phyloP scores from a whole-genome alignment of 1,140 invertebrate genomes.

The Piezodorus guildinii region DNA sequence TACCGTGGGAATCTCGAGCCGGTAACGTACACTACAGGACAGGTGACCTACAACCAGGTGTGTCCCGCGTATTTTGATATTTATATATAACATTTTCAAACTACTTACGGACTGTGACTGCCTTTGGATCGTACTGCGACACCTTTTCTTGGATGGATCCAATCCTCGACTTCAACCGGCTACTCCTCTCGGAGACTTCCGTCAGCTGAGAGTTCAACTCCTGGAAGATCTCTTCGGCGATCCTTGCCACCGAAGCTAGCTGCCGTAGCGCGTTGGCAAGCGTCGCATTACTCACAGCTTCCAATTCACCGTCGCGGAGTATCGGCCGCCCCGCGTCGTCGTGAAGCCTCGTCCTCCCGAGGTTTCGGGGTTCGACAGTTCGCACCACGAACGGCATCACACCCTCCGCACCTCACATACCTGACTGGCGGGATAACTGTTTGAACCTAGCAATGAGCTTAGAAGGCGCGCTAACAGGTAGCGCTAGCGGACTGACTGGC shows the following conservation, averaged over 20 bases:
- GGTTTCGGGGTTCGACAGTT: slow-evolving; percentile 51
- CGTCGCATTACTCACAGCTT: slow-evolving; percentile 63
- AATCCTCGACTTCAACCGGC: slow-evolving; percentile 48
- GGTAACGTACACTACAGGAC: too few relatives aligned
- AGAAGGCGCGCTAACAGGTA: too few relatives aligned
- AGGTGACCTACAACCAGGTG: too few relatives aligned
- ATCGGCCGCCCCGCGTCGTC: slow-evolving; percentile 43
- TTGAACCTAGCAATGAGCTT: too few relatives aligned
- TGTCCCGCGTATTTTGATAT: too few relatives aligned
- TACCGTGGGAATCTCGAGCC: too few relatives aligned
- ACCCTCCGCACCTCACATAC: slow-evolving; percentile 6
- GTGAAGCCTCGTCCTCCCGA: slow-evolving; percentile 48
- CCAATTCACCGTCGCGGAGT: slow-evolving; percentile 53
- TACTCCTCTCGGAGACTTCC: slow-evolving; percentile 50
- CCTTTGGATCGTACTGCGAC: slow-evolving; percentile 55
- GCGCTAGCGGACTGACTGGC: too few relatives aligned
- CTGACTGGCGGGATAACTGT: too few relatives aligned
- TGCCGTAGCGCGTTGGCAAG: slow-evolving; percentile 62
- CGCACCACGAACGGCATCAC: slow-evolving; percentile 61
- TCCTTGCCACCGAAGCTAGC: slow-evolving; percentile 60
- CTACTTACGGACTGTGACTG: slow-evolving; percentile 73
- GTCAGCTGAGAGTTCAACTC: slow-evolving; percentile 56
- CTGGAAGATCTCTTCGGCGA: slow-evolving; percentile 65
- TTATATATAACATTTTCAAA: neutral
- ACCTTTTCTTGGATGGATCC: slow-evolving; percentile 47